phyloP scores from a whole-genome alignment of 2,797 vertebrate genomes.

The Halcyon smyrnensis region DNA sequence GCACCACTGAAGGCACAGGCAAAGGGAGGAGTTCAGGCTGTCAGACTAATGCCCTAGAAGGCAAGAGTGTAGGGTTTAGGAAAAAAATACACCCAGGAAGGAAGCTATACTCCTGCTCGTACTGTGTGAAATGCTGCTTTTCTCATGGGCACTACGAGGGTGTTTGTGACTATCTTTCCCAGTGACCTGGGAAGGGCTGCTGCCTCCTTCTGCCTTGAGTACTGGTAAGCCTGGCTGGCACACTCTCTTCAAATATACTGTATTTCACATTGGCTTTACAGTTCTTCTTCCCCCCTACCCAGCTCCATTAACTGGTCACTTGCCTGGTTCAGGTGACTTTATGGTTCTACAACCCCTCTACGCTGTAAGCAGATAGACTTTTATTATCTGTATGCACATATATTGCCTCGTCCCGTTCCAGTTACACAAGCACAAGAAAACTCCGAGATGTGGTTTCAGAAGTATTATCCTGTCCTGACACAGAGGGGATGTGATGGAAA shows the following conservation, averaged over 20 bases:
- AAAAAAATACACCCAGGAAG: neutral
- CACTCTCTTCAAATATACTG: neutral
- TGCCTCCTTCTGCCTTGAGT: neutral
- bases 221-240: neutral
- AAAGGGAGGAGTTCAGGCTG: neutral
- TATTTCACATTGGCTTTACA: neutral
- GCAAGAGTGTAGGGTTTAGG: neutral
- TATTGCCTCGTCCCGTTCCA: neutral
- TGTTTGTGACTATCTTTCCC: neutral
- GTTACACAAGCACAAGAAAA: neutral
- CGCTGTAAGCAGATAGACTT: neutral
- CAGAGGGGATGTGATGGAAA: neutral
- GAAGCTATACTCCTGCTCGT: neutral
- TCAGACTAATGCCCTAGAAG: neutral
- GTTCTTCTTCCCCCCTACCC: neutral
- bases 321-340: neutral
- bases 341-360: neutral
- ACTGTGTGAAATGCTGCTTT: neutral
- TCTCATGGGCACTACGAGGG: accelerated
- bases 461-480: neutral
- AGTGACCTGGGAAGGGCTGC: neutral
- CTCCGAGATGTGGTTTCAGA: neutral
- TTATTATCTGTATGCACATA: neutral
- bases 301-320: neutral
- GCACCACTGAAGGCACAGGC: neutral